Evolutionary conservation across 2,888 invertebrate genomes (phyloP), one percentile per base, ranked within the genome.

Genomic region (Opisthograptis luteolata): DNA sequence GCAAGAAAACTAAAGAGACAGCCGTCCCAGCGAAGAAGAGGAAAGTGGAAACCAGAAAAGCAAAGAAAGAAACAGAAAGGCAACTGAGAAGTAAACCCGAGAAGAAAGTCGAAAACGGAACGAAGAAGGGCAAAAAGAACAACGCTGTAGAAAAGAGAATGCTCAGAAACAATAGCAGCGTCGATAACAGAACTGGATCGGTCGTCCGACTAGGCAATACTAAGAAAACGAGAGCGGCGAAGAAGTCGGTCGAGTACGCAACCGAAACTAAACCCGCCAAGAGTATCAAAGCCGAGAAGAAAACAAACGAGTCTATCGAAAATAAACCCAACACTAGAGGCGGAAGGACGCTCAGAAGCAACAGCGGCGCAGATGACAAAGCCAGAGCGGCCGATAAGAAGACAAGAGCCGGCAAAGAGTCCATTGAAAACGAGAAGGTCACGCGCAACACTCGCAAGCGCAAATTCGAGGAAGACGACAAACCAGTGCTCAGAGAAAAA

Each of bases 351-450:
- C 55, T 71, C 0, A 62, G 62, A 19, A 73, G 63, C 30, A 70
- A 62, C 46, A 73, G 67, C 25, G 37, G 32, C 13, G 34, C 20
- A 2, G 34, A 20, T 7, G 44, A 35, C 0, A 42, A 49, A 20
- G 3, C 39, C 1, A 1, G 25, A 1, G 10, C 10, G 8, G 25
- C 3, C 22, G 85, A 87, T 8, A 86, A 86, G 1, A 76, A 76
- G 42, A 74, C 67, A 6, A 64, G 85, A 34, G 68, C 73, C 1
- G 81, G 83, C 1, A 89, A 89, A 50, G 89, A 90, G 55, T 89
- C 89, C 0, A 89, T 89, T 36, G 89, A 90, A 50, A 90, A 90
- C 34, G 87, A 88, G 12, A 88, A 85, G 0, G 67, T 70, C 1
- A 76, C 79, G 0, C 66, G 81, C 37, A 70, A 60, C 2, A 87